Percentiles rank a stretch among this genome's conserved stretches.
phyloP scores from a whole-genome alignment of 2,113 vertebrate species.

The Tupaia tana region DNA sequence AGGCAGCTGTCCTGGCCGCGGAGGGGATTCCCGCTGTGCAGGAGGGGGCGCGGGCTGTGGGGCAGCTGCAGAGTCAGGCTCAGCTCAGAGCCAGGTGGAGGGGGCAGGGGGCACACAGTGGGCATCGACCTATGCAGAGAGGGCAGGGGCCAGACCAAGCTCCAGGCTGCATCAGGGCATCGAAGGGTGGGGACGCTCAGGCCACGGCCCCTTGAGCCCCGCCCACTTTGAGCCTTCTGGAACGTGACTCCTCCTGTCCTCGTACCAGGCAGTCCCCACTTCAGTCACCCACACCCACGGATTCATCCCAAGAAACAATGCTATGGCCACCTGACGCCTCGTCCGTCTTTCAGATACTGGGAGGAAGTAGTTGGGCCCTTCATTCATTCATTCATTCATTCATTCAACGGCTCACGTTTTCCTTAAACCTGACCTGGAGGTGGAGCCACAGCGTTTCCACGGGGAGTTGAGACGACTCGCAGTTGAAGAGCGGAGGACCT shows the following conservation, averaged over 20 bases:
- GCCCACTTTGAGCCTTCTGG: background rate
- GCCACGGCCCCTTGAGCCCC: accelerated
- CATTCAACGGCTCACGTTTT: background rate
- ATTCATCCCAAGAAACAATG: background rate
- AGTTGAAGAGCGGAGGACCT: background rate
- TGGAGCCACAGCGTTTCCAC: background rate
- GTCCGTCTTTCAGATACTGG: accelerated
- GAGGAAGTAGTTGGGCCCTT: background rate
- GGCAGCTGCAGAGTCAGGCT: background rate
- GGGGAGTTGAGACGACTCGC: accelerated
- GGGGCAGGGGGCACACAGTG: background rate
- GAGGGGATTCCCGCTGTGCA: accelerated
- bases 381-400: accelerated
- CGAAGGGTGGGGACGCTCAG: accelerated
- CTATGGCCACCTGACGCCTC: accelerated
- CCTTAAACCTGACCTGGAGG: background rate
- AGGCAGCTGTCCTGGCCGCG: background rate
- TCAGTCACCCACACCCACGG: background rate
- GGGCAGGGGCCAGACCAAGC: background rate
- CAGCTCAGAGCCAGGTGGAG: background rate
- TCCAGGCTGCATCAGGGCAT: background rate
- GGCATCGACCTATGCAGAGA: background rate
- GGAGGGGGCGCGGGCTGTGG: background rate
- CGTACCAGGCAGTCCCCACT: background rate
- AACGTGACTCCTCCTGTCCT: background rate